Evolutionary conservation across 2,888 invertebrate genomes (phyloP).

Genomic region (Mimachlamys varia): DNA sequence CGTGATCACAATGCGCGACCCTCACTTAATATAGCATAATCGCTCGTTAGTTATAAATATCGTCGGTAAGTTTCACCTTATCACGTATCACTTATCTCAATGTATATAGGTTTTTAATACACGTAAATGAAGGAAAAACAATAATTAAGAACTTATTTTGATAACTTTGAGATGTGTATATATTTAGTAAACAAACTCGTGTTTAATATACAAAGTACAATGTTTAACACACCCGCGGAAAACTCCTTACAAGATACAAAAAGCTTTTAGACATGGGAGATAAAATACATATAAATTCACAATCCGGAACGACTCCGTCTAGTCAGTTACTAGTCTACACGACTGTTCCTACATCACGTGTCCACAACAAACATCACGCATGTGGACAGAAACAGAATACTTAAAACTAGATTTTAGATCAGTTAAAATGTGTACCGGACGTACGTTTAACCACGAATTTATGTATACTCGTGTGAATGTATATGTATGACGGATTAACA

Average conservation of each 20-base stretch:
- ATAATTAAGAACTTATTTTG: too few species aligned
- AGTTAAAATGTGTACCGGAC: too few species aligned
- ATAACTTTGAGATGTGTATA: background rate
- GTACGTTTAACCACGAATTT: too few species aligned
- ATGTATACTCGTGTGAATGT: too few species aligned
- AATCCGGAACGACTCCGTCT: constrained; percentile 28
- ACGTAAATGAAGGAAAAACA: too few species aligned
- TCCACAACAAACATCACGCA: background rate
- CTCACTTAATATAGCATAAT: too few species aligned
- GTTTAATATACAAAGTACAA: too few species aligned
- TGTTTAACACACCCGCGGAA: background rate
- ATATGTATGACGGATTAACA: too few species aligned
- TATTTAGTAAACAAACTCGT: background rate
- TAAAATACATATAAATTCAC: constrained; percentile 21
- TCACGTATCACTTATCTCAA: too few species aligned
- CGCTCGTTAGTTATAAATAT: too few species aligned
- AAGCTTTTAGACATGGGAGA: constrained; percentile 21
- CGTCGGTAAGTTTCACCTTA: too few species aligned
- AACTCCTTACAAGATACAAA: background rate
- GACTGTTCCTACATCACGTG: constrained; percentile 6
- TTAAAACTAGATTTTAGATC: background rate
- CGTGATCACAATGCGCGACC: background rate
- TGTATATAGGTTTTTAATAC: too few species aligned
- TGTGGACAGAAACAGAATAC: background rate
- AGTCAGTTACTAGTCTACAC: background rate